A percentile compares a stretch with the other conserved stretches of the same genome.
Evolutionary conservation across 2,888 invertebrate genomes (phyloP).

Genomic region (Philopedon plagiatum): DNA sequence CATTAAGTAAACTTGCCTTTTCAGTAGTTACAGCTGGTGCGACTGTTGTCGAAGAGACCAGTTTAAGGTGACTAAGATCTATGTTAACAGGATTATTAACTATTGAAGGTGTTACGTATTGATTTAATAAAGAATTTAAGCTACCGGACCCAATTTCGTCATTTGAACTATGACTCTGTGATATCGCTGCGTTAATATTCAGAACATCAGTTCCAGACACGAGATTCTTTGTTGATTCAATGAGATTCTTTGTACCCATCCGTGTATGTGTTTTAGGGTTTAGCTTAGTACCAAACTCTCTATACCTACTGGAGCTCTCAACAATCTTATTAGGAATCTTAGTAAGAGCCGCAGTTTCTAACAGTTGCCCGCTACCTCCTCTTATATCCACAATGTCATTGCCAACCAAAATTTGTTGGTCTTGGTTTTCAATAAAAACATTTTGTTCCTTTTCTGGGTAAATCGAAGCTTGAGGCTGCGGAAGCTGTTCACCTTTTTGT

Average conservation of each 20-base stretch:
- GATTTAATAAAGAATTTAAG: conserved; percentile 53
- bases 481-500: conserved; percentile 26
- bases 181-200: conserved; percentile 73
- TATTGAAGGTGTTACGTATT: conserved; percentile 49
- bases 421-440: background rate
- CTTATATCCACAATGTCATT: conserved; percentile 5
- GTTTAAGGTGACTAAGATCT: conserved; percentile 41
- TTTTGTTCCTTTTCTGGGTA: background rate
- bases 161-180: conserved; percentile 45
- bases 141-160: conserved; percentile 53
- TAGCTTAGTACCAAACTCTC: conserved; percentile 65
- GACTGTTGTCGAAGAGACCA: conserved; percentile 51
- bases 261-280: conserved; percentile 39
- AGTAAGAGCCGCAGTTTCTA: conserved; percentile 43
- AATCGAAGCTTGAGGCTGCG: conserved; percentile 41
- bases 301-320: conserved; percentile 1
- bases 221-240: conserved; percentile 74
- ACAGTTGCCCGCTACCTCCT: conserved; percentile 4
- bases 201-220: conserved; percentile 77
- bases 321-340: conserved; percentile 44
- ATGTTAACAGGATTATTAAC: conserved; percentile 37
- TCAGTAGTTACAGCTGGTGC: conserved; percentile 31
- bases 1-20: conserved; percentile 57
- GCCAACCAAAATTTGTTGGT: background rate
- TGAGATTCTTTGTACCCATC: conserved; percentile 67